These are phyloP conservation scores for Netelia melanura DNA, from an alignment of 2,888 invertebrate species.

Conservation along the genomic window DNA sequence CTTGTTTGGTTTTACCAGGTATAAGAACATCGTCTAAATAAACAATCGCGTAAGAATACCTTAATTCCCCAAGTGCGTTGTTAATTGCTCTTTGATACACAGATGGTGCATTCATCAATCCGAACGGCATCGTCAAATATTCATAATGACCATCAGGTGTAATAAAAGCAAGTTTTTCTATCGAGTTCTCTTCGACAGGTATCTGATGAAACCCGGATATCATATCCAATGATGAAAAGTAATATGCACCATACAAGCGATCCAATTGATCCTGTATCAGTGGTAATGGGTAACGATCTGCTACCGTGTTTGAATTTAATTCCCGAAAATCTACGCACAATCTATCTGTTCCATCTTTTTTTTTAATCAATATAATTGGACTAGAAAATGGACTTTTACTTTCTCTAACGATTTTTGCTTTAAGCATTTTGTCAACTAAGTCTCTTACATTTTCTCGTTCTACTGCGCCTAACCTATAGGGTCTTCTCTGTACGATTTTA, in stretches of 20 bases:
- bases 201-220: constrained; percentile 73
- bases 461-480: constrained; percentile 13
- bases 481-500: constrained; percentile 7
- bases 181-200: constrained; percentile 74
- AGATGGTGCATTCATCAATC: constrained; percentile 80
- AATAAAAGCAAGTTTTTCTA: constrained; percentile 79
- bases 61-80: constrained; percentile 11
- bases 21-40: constrained; percentile 12
- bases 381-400: constrained; percentile 38
- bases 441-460: constrained; percentile 34
- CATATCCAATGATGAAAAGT: neutral
- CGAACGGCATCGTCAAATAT: constrained; percentile 81
- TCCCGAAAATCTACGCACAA: constrained; percentile 7
- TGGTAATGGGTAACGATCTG: too few relatives aligned
- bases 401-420: constrained; percentile 42
- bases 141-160: constrained; percentile 81
- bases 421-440: constrained; percentile 29
- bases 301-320: too few relatives aligned
- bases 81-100: constrained; percentile 80
- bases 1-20: constrained; percentile 21
- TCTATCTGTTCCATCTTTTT: constrained; percentile 22
- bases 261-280: neutral
- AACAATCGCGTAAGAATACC: constrained; percentile 1
- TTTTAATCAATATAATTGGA: constrained; percentile 13
- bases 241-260: too few relatives aligned